phyloP scores from a whole-genome alignment of 2,113 vertebrate genomes.

The rat (Rattus norvegicus) region DNA sequence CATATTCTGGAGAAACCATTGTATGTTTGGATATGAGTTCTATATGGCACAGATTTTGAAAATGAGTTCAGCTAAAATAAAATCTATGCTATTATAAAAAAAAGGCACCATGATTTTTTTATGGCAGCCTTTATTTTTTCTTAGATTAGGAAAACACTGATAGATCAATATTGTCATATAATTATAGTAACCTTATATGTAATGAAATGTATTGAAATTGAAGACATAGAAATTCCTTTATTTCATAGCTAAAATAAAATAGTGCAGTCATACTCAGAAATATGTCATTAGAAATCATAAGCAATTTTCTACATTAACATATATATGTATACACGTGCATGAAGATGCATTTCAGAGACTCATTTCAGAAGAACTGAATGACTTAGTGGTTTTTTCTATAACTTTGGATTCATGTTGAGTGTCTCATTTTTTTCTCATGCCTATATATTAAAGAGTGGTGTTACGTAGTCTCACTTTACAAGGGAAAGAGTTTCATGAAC shows the following conservation, averaged over 20 bases:
- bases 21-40: neutral
- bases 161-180: neutral
- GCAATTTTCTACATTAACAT: neutral
- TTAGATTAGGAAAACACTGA: neutral
- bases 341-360: neutral
- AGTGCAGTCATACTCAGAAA: neutral
- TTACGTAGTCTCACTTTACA: constrained; percentile 35
- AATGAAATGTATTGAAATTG: neutral
- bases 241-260: neutral
- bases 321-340: neutral
- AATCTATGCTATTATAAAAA: neutral
- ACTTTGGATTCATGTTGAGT: neutral
- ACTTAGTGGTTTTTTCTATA: neutral
- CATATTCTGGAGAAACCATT: neutral
- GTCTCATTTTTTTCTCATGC: neutral
- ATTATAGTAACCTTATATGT: neutral
- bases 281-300: neutral
- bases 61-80: neutral
- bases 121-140: neutral
- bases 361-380: neutral
- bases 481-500: constrained; percentile 62
- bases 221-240: neutral
- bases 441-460: constrained; percentile 11
- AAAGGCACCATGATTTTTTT: neutral
- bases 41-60: neutral